phyloP scores from a whole-genome alignment of 2,888 invertebrate species.

The Caenorhabditis angaria region DNA sequence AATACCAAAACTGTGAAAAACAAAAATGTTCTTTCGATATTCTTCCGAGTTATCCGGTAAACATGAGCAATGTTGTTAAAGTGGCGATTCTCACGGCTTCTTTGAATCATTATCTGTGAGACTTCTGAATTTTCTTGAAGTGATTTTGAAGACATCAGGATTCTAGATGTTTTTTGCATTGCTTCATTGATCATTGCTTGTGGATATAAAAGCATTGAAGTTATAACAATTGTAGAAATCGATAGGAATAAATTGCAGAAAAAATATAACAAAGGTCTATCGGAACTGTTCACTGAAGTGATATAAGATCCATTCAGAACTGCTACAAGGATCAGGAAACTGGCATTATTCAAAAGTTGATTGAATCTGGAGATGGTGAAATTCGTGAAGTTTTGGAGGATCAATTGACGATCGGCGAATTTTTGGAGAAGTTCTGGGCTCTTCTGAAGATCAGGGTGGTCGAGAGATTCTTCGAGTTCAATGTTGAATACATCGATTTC shows the following conservation, averaged over 20 bases:
- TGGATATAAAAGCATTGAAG: neutral
- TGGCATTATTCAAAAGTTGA: neutral
- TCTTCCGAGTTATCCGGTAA: neutral
- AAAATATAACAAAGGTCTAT: neutral
- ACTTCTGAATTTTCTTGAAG: neutral
- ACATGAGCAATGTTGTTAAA: too few species aligned
- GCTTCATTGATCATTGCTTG: neutral
- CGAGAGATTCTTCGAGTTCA: conserved; percentile 10
- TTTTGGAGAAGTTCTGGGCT: neutral
- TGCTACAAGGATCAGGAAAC: neutral
- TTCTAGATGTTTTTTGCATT: neutral
- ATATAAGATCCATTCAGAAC: neutral
- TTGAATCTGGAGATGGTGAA: neutral
- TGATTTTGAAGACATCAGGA: neutral
- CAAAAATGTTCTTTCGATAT: neutral
- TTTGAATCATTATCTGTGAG: too few species aligned
- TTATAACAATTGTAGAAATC: neutral
- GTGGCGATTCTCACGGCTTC: neutral
- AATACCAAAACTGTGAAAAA: neutral
- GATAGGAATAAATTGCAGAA: neutral
- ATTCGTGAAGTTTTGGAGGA: neutral
- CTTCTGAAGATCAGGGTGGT: too few species aligned
- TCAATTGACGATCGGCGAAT: neutral
- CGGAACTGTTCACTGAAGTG: neutral
- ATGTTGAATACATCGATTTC: conserved; percentile 32